Percentiles rank a stretch among this genome's conserved stretches.
phyloP scores from a whole-genome alignment of 2,797 vertebrate genomes.

The Aldrovandia affinis region DNA sequence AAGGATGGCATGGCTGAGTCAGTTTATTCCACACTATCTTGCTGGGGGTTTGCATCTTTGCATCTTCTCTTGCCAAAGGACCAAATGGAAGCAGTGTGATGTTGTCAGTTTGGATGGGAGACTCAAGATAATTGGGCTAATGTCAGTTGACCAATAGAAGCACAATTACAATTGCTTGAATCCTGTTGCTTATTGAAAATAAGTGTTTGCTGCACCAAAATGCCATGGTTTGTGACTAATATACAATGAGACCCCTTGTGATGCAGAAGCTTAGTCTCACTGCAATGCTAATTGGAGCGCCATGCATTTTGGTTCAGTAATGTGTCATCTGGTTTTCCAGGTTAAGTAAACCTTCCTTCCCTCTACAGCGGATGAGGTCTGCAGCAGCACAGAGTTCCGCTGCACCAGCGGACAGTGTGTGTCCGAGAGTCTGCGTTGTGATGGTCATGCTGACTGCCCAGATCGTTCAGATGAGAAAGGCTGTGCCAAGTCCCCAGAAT shows the following conservation, averaged over 20 bases:
- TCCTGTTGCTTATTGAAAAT: too few relatives aligned
- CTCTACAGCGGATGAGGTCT: conserved; percentile 64
- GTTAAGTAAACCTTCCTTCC: too few relatives aligned
- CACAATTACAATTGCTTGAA: too few relatives aligned
- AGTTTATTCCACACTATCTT: too few relatives aligned
- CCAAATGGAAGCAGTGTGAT: neutral
- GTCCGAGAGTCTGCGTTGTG: conserved; percentile 75
- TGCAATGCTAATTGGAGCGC: too few relatives aligned
- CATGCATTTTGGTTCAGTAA: too few relatives aligned
- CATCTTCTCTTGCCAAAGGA: neutral
- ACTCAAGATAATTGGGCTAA: neutral
- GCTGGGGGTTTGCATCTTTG: neutral
- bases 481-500: conserved; percentile 74
- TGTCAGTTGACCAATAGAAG: neutral
- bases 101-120: neutral
- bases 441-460: conserved; percentile 83
- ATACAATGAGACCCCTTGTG: too few relatives aligned
- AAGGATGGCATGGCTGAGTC: too few relatives aligned
- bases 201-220: too few relatives aligned
- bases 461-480: conserved; percentile 85
- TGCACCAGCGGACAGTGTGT: conserved; percentile 85
- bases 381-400: conserved; percentile 65
- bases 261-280: too few relatives aligned
- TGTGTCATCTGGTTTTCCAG: too few relatives aligned
- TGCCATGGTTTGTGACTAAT: too few relatives aligned